Evolutionary conservation across 2,113 vertebrate genomes (phyloP).

Genomic region (Centrocercus urophasianus): DNA sequence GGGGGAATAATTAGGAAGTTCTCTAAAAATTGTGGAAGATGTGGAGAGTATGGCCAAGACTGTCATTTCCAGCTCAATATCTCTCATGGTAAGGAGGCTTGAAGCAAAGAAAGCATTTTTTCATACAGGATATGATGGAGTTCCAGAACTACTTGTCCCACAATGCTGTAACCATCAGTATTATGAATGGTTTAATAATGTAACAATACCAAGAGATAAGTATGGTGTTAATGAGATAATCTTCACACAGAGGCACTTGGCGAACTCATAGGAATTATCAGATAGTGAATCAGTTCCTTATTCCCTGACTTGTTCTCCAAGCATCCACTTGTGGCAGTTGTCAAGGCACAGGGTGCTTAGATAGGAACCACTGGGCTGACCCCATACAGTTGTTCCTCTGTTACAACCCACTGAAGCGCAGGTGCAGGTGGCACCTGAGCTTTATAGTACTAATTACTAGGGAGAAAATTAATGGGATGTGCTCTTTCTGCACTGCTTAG

Average conservation of each 20-base stretch:
- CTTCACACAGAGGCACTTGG: fast-evolving
- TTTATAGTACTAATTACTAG: not conserved
- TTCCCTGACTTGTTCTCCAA: not conserved
- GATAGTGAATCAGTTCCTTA: not conserved
- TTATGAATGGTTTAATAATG: not conserved
- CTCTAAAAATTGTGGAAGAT: not conserved
- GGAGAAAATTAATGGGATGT: fast-evolving
- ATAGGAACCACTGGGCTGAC: fast-evolving
- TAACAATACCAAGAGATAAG: not conserved
- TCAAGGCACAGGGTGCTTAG: not conserved
- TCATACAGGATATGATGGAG: too few species aligned
- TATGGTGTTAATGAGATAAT: not conserved
- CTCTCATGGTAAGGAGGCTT: not conserved
- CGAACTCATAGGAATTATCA: not conserved
- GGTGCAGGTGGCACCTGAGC: too few species aligned
- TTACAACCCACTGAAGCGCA: fast-evolving
- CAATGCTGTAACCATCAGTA: not conserved
- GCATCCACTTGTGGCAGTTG: fast-evolving
- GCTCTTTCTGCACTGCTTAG: not conserved
- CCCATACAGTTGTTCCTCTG: too few species aligned
- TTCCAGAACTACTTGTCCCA: too few species aligned
- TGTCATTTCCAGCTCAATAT: not conserved
- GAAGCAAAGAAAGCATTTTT: not conserved
- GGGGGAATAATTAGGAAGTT: not conserved
- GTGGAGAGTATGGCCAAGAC: not conserved